Evolutionary conservation across 2,113 vertebrate genomes (phyloP), one percentile per base, ranked within the genome.

Genomic region (Mirza zaza): DNA sequence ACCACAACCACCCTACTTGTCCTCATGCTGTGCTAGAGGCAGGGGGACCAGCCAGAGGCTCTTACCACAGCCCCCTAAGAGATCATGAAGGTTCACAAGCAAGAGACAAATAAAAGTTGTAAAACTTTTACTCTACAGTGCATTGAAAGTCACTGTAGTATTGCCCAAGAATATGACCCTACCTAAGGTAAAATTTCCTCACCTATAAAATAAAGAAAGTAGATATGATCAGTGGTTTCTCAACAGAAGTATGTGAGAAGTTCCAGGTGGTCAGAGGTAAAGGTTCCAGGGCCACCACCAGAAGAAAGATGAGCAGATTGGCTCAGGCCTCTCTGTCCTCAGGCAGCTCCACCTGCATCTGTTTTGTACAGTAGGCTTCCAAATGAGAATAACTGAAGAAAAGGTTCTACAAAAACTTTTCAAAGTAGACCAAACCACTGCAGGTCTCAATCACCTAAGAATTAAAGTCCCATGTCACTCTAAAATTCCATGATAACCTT

Each of bases 311-410:
- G n/a, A 68, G 52, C 57, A 86, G 27, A 42, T 45, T 1, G 63
- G 13, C 50, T 70, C 23, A 5, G 6, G 21, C 8, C 21, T 61
- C 42, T 61, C 42, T 1, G 1, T 15, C 42, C 20, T 15, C 63
- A 8, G 4, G 15, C 36, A 36, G 1, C 15, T 14, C 48, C 32
- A 32, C 25, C 0, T 23, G 8, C 2, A 3, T 10, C 13, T 75
- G 45, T 10, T 71, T 13, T 29, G 1, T 4, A 36, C 0, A 50
- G 10, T 4, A 59, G 61, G 39, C 27, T 50, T 67, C 67, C 32
- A 10, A 2, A 32, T n/a, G 52, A 73, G 42, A 59, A 10, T 6
- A 76, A 85, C 5, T 27, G 3, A 68, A 88, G 18, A 57, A 45
- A 81, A 52, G 17, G 8, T 21, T 77, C 87, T 29, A 57, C 2